Percentiles rank a stretch among this genome's conserved stretches.
Evolutionary conservation across 2,888 invertebrate genomes (phyloP).

Genomic region (Nomada lathburiana): DNA sequence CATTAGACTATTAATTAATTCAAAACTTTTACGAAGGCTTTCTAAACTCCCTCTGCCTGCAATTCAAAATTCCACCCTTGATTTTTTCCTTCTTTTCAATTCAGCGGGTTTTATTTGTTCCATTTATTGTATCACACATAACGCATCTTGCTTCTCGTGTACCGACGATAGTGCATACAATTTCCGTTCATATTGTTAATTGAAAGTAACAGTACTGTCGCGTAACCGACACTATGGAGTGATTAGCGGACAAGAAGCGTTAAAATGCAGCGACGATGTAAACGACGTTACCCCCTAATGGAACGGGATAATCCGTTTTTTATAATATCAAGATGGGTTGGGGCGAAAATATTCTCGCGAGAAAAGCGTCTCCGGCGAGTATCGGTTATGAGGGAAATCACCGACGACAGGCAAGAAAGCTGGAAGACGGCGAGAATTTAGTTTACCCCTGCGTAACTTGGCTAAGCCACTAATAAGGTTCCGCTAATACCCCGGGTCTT

Average conservation of each 20-base stretch:
- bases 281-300: constrained; percentile 57
- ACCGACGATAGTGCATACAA: neutral
- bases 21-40: constrained; percentile 22
- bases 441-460: constrained; percentile 69
- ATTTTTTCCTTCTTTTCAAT: no score
- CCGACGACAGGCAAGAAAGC: constrained; percentile 58
- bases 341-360: constrained; percentile 61
- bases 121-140: no score
- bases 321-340: constrained; percentile 48
- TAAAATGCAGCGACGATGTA: constrained; percentile 34
- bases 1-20: neutral
- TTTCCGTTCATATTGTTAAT: neutral
- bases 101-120: no score
- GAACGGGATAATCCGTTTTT: constrained; percentile 63
- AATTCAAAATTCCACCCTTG: no score
- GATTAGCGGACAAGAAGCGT: constrained; percentile 18
- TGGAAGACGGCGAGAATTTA: constrained; percentile 65
- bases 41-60: constrained; percentile 9
- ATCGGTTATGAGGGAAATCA: constrained; percentile 61
- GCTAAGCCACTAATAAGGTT: constrained; percentile 75
- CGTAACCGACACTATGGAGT: neutral
- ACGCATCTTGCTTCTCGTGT: no score
- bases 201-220: neutral
- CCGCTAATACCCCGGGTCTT: constrained; percentile 71
- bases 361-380: constrained; percentile 51